phyloP scores from a whole-genome alignment of 1,140 invertebrate species.

The Caenorhabditis latens region DNA sequence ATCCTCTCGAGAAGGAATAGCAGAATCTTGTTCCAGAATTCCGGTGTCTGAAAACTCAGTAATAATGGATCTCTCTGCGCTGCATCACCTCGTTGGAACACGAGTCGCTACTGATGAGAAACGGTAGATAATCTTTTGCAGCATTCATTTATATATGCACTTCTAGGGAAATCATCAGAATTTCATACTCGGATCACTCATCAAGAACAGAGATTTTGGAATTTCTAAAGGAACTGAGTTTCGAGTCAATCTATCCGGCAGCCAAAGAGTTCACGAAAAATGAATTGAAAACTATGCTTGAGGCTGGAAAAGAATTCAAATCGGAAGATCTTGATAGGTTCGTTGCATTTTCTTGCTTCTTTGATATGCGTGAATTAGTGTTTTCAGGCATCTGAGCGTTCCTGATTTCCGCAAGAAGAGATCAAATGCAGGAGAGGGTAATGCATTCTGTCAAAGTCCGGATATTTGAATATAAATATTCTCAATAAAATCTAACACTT shows the following conservation, averaged over 20 bases:
- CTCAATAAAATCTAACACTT: no score
- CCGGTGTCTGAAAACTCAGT: background rate
- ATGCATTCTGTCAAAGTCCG: no score
- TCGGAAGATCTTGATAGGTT: no score
- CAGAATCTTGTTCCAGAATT: background rate
- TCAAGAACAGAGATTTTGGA: background rate
- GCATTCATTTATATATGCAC: no score
- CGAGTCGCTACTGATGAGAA: background rate
- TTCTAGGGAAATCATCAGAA: background rate
- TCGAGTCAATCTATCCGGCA: background rate
- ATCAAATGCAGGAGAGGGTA: no score
- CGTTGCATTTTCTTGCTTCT: no score
- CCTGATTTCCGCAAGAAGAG: no score
- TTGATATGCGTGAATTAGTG: no score
- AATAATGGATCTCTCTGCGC: background rate
- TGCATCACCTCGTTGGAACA: background rate
- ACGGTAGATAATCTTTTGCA: no score
- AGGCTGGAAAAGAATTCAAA: background rate
- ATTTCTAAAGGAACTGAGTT: background rate
- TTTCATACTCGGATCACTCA: constrained; percentile 9
- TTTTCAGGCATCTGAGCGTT: no score
- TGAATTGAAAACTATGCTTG: background rate
- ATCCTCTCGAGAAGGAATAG: background rate
- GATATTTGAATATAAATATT: no score
- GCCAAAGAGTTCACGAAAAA: background rate